These are phyloP conservation scores for Sprattus sprattus DNA, from an alignment of 2,113 vertebrate species.

Conservation along the genomic window DNA sequence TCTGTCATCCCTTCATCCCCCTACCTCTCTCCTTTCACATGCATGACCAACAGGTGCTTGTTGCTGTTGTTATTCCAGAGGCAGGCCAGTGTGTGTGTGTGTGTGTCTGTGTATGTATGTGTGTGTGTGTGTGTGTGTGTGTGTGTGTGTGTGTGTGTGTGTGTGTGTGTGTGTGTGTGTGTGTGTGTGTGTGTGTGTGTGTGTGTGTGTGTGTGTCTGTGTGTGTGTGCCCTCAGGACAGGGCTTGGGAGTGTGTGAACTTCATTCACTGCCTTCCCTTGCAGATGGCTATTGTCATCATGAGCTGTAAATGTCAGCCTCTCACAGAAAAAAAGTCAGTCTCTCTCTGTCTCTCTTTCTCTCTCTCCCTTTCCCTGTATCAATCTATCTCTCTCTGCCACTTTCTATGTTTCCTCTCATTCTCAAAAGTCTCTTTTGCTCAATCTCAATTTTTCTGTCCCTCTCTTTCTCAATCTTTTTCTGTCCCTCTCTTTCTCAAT, in stretches of 20 bases:
- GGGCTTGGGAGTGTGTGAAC: slow-evolving; percentile 68
- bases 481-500: slow-evolving; percentile 54
- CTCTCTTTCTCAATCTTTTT: slow-evolving; percentile 21
- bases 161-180: too few relatives aligned
- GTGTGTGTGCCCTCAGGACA: slow-evolving; percentile 62
- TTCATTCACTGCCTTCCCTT: slow-evolving; percentile 71
- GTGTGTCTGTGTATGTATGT: slow-evolving; percentile 39
- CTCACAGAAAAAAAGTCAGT: slow-evolving; percentile 73
- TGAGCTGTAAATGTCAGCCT: slow-evolving; percentile 89
- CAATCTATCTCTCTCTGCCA: slow-evolving; percentile 52
- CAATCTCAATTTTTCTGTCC: slow-evolving; percentile 47
- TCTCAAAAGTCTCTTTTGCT: slow-evolving; percentile 58
- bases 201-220: slow-evolving; percentile 22
- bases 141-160: slow-evolving; percentile 47
- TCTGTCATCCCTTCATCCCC: background rate
- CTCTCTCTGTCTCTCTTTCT: slow-evolving; percentile 65
- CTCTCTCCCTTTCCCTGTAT: slow-evolving; percentile 50
- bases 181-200: slow-evolving; percentile 44
- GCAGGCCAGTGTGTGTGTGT: slow-evolving; percentile 46
- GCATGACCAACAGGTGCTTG: slow-evolving; percentile 78
- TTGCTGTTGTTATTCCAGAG: slow-evolving; percentile 71
- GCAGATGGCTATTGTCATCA: slow-evolving; percentile 93
- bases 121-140: slow-evolving; percentile 45
- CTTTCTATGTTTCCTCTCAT: slow-evolving; percentile 14
- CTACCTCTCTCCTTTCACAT: slow-evolving; percentile 6